Base-by-base conservation (phyloP, 2,113 vertebrate genomes). In the Malurus elegans region DNA sequence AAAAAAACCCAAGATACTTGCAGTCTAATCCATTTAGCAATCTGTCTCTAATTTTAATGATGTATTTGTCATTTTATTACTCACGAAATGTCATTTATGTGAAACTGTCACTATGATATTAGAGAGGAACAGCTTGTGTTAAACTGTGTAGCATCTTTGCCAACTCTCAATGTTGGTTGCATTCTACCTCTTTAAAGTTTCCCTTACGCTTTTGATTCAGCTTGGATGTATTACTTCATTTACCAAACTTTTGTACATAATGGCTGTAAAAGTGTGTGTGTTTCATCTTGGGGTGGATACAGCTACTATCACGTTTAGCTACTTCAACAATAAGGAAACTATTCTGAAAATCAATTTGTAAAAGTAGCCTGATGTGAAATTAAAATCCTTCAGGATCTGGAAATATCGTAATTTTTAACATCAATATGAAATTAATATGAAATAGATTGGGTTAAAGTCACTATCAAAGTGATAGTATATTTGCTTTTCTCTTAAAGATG, bases 11-110 rank as follows among this genome's bases (percentile, higher is more conserved):
- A 93, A 86, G 87, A 95, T 86, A 94, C 85, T 93, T 83, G 36
- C 91, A 90, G 76, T 92, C 51, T 96, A 96, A 95, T 92, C 71
- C 90, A 88, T 86, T 97, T 93, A 94, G 75, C 94, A 96, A 95
- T 97, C 95, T 97, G 95, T 96, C 89, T 95, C 79, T 85, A 92
- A 95, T 96, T 95, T 96, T 96, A 95, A 95, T 97, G 90, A 96
- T 96, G 90, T 93, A 97, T 97, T 95, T 95, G 71, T 93, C 91
- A 92, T 94, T 97, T 96, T 95, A 96, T 95, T 96, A 90, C 92
- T 94, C 82, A 89, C 18, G 1, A 96, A 96, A 96, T 97, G 96
- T 96, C 89, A 95, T 90, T 95, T 94, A 71, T 96, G 82, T 86
- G 85, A 95, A 97, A 91, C 85, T 95, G 91, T 95, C 94, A 92